These are phyloP conservation scores for Gila orcuttii DNA, from an alignment of 2,113 vertebrate species.

Conservation along the genomic window DNA sequence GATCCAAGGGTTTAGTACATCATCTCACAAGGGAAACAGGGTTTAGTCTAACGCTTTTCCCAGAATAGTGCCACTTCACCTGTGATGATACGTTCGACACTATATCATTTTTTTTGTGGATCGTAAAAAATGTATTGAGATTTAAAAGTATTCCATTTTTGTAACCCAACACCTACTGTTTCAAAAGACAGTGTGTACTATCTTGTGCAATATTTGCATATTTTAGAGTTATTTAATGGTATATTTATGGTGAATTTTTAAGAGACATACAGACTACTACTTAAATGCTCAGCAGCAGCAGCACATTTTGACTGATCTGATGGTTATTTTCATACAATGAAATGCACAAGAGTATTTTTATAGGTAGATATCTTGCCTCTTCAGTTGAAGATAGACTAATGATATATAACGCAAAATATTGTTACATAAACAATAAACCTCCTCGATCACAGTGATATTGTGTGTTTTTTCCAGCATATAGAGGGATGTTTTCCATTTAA, in stretches of 20 bases:
- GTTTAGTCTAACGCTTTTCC: neutral
- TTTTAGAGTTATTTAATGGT: conserved; percentile 69
- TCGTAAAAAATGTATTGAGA: conserved; percentile 30
- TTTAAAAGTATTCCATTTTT: conserved; percentile 46
- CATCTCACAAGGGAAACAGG: conserved; percentile 62
- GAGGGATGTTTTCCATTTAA: neutral
- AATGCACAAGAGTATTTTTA: conserved; percentile 68
- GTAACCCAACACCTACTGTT: conserved; percentile 43
- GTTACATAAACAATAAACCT: conserved; percentile 57
- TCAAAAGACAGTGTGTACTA: conserved; percentile 53
- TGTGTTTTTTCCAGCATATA: conserved; percentile 17
- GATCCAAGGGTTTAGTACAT: conserved; percentile 9
- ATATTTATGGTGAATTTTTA: conserved; percentile 69
- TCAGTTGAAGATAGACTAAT: conserved; percentile 57
- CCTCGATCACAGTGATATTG: conserved; percentile 33
- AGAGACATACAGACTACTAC: conserved; percentile 38
- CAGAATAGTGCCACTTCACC: conserved; percentile 37
- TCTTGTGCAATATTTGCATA: conserved; percentile 79
- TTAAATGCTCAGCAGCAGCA: neutral
- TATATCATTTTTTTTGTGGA: neutral
- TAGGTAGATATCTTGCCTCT: conserved; percentile 61
- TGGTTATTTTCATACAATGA: conserved; percentile 70
- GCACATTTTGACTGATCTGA: conserved; percentile 59
- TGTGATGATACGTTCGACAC: conserved; percentile 22
- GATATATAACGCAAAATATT: conserved; percentile 33